Base-by-base conservation (phyloP, 2,113 vertebrate genomes). In the Malurus cyaneus region DNA sequence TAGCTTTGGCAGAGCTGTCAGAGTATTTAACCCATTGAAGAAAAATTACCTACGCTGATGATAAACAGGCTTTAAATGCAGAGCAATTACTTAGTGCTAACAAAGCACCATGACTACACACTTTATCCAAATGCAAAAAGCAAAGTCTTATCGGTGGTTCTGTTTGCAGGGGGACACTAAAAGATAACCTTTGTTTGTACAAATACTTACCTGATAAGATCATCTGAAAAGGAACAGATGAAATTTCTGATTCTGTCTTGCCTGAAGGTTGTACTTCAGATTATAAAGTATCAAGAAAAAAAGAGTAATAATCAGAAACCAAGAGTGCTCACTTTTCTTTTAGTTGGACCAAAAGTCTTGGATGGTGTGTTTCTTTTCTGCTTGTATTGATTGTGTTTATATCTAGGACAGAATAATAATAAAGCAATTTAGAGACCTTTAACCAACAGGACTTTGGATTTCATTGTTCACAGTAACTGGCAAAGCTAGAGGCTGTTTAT, bases 161-260 rank as follows among this genome's bases (percentile, higher is more conserved):
- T 95, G 54, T 96, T 97, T 96, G 91, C 88, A 81, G 79, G 72
- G 80, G 82, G 82, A 94, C 71, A 84, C 74, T 89, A 82, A 93
- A 80, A 73, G 94, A 96, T 97, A 96, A 97, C 95, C 96, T 95
- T 95, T 96, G 84, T 96, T 96, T 96, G 89, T 94, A 83, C 80
- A 95, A 94, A 97, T 94, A 96, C 94, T 95, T 93, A 81, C 76
- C 69, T 67, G 96, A 96, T 97, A 96, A 95, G 62, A 92, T 94
- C 92, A 74, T 52, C 86, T 3, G 5, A 84, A 86, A 92, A 80
- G 74, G 80, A 95, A 92, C 12, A 36, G 86, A 88, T 91, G 86
- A 96, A 94, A 91, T 95, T 94, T 96, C 90, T 89, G 74, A 44
- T 81, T 93, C 92, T 80, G 9, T 90, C 86, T 96, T 79, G 39